phyloP scores from a whole-genome alignment of 1,140 invertebrate genomes.

The Anastrepha ludens region DNA sequence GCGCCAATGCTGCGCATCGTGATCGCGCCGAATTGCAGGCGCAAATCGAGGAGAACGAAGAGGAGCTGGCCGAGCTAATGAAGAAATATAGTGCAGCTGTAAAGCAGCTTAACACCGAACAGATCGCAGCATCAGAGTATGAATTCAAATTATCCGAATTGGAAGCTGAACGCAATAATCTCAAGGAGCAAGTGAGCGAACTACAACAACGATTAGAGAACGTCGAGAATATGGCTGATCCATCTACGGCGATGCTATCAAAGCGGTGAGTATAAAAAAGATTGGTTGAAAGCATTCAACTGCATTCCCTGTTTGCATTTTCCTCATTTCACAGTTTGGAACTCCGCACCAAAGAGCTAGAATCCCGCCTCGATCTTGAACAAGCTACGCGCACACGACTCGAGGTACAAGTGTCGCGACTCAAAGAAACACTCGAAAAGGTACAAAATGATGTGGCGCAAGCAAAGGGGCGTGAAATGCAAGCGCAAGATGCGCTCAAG shows the following conservation, averaged over 20 bases:
- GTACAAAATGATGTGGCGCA: constrained; percentile 83
- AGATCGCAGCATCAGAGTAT: constrained; percentile 87
- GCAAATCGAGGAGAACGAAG: constrained; percentile 93
- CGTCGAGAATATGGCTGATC: constrained; percentile 86
- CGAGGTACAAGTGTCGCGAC: constrained; percentile 87
- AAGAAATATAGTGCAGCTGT: constrained; percentile 94
- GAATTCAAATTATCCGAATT: constrained; percentile 86
- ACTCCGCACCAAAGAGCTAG: constrained; percentile 89
- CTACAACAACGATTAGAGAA: constrained; percentile 84
- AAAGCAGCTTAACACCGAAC: constrained; percentile 89
- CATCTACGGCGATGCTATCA: constrained; percentile 84
- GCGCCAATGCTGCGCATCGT: constrained; percentile 82
- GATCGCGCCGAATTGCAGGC: constrained; percentile 88
- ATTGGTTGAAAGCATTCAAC: neutral
- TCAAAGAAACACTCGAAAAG: constrained; percentile 90
- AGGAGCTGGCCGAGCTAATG: constrained; percentile 90
- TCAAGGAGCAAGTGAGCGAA: constrained; percentile 87
- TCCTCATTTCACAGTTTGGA: constrained; percentile 77
- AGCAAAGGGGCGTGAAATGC: constrained; percentile 82
- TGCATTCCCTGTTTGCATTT: neutral
- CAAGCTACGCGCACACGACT: constrained; percentile 87
- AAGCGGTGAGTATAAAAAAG: constrained; percentile 73
- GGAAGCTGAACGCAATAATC: constrained; percentile 83
- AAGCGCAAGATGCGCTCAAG: constrained; percentile 84
- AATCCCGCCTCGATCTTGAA: constrained; percentile 92